Evolutionary conservation across 1,140 invertebrate species (phyloP).

Genomic region (Caerostris extrusa): DNA sequence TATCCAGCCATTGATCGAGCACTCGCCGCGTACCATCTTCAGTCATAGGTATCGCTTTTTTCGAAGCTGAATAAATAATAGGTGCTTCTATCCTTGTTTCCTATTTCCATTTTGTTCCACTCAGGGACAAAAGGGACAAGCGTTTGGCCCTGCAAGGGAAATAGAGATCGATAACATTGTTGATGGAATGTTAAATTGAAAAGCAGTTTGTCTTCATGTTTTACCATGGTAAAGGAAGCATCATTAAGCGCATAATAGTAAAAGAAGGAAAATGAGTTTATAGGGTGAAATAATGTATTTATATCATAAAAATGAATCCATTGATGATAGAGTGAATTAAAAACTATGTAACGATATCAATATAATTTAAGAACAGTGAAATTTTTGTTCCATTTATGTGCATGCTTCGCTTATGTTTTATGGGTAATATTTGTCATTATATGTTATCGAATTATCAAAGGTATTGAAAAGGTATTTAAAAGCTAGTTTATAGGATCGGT

Average conservation of each 20-base stretch:
- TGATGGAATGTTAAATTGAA: constrained; percentile 65
- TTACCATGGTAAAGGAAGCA: background rate
- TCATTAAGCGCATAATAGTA: constrained; percentile 51
- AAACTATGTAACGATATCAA: background rate
- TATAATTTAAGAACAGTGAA: background rate
- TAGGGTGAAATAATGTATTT: background rate
- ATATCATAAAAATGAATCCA: background rate
- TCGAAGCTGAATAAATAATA: constrained; percentile 68
- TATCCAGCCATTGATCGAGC: constrained; percentile 40
- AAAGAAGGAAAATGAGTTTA: background rate
- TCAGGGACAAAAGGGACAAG: constrained; percentile 14
- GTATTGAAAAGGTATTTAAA: background rate
- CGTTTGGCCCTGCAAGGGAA: background rate
- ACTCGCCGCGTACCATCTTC: constrained; percentile 42
- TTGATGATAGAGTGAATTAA: background rate
- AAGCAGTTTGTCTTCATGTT: constrained; percentile 51
- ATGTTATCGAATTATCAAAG: background rate
- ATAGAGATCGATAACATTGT: constrained; percentile 43
- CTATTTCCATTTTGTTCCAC: constrained; percentile 57
- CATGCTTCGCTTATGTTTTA: background rate
- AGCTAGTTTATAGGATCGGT: background rate
- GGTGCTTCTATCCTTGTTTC: constrained; percentile 48
- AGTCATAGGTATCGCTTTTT: constrained; percentile 69
- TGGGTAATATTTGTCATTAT: background rate
- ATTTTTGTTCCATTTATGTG: background rate